A percentile compares a stretch with the other conserved stretches of the same genome.
Conservation (phyloP, 2,113 vertebrate genomes). For the Bubo blakistoni region DNA sequence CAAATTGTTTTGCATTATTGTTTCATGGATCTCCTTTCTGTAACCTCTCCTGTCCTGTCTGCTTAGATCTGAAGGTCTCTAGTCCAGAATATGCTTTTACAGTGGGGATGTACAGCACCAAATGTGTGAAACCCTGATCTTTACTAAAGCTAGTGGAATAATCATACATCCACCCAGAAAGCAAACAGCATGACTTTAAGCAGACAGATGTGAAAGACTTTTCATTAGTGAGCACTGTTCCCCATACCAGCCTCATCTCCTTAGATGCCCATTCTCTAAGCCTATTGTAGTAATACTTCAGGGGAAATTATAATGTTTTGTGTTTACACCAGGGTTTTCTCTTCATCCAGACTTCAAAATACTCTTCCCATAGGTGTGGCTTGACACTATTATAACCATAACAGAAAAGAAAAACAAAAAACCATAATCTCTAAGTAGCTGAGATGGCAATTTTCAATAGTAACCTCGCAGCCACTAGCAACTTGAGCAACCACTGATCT, state of each 20-base stretch:
- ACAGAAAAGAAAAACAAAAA: not conserved
- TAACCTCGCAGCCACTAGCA: not conserved
- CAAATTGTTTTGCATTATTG: not conserved
- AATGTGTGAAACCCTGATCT: not conserved
- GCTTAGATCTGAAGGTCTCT: not conserved
- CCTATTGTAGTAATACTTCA: not conserved
- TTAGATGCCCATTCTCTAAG: not conserved
- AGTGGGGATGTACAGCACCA: not conserved
- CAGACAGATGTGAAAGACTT: not conserved
- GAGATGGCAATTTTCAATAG: not conserved
- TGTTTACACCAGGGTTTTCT: not conserved
- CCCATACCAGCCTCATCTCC: not conserved
- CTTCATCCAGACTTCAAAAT: not conserved
- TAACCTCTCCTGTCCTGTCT: not conserved
- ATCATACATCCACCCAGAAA: not conserved
- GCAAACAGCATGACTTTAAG: not conserved
- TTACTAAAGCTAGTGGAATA: not conserved
- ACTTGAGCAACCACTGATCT: not conserved
- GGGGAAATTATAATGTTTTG: not conserved
- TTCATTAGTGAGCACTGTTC: not conserved
- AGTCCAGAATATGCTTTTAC: not conserved
- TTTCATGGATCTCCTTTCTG: not conserved
- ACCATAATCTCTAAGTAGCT: not conserved
- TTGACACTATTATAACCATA: not conserved
- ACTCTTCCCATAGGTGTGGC: not conserved